These are phyloP conservation scores for Aratinga solstitialis DNA, from an alignment of 2,797 vertebrate genomes.

Conservation along the genomic window DNA sequence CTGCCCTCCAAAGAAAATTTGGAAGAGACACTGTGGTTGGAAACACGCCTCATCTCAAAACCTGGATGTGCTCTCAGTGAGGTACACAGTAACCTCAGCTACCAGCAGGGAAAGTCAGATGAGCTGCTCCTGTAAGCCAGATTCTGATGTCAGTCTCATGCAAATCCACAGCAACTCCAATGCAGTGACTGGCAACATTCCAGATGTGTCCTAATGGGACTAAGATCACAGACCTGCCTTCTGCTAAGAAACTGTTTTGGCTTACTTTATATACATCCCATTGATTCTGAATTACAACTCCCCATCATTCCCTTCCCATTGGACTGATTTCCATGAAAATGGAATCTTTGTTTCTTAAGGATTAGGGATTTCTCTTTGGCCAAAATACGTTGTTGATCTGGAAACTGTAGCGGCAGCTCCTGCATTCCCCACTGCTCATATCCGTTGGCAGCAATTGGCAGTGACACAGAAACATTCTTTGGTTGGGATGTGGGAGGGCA, in stretches of 20 bases:
- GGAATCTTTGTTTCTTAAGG: not conserved
- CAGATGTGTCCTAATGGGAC: not conserved
- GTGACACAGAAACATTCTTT: not conserved
- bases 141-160: not conserved
- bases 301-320: not conserved
- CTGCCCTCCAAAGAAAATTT: not conserved
- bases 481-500: not conserved
- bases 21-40: not conserved
- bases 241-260: not conserved
- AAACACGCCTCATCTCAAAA: not conserved
- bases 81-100: not conserved
- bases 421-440: not conserved
- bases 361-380: not conserved
- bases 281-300: not conserved
- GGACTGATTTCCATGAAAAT: not conserved
- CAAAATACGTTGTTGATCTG: not conserved
- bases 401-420: not conserved
- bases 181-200: not conserved
- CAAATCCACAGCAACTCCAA: not conserved
- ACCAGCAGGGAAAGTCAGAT: not conserved
- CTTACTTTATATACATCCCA: not conserved
- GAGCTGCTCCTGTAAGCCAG: not conserved
- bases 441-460: constrained; percentile 9
- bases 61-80: not conserved
- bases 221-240: not conserved